These are phyloP conservation scores for Scalopus aquaticus DNA, from an alignment of 2,113 vertebrate genomes.

Conservation along the genomic window DNA sequence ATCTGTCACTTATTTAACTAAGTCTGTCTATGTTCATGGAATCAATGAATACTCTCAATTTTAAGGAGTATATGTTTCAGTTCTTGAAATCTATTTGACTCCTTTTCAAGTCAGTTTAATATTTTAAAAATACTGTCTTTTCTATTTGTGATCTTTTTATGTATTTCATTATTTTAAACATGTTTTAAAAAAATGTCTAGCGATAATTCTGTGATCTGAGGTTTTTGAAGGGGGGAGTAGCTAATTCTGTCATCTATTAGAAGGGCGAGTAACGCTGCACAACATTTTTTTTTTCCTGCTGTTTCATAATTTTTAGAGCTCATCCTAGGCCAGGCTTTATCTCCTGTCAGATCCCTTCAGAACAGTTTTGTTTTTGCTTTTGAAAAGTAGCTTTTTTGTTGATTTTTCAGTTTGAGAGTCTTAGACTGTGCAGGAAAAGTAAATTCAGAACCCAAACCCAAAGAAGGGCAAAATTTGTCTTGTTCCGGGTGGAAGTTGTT, in stretches of 20 bases:
- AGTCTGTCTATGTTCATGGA: not conserved
- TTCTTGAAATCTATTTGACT: conserved; percentile 41
- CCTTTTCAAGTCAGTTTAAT: conserved; percentile 4
- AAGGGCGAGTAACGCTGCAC: not conserved
- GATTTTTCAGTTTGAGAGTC: not conserved
- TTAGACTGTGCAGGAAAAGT: not conserved
- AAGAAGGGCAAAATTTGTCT: not conserved
- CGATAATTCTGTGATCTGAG: conserved; percentile 16
- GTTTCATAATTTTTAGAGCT: conserved; percentile 33
- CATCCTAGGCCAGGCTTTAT: not conserved
- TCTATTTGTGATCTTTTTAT: not conserved
- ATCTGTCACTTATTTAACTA: not conserved
- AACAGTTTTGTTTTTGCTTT: conserved; percentile 21
- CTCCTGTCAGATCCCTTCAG: not conserved
- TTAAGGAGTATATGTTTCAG: conserved; percentile 24
- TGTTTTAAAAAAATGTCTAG: conserved; percentile 22
- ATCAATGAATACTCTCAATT: not conserved
- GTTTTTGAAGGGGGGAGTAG: not conserved
- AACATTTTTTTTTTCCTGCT: not conserved
- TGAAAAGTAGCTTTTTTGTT: not conserved
- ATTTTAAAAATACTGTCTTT: not conserved
- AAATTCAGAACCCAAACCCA: not conserved
- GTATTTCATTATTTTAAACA: conserved; percentile 26
- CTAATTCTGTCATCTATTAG: not conserved
- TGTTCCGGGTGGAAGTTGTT: not conserved